Conservation (phyloP, 2,113 vertebrate genomes). For the Dromiciops gliroides region DNA sequence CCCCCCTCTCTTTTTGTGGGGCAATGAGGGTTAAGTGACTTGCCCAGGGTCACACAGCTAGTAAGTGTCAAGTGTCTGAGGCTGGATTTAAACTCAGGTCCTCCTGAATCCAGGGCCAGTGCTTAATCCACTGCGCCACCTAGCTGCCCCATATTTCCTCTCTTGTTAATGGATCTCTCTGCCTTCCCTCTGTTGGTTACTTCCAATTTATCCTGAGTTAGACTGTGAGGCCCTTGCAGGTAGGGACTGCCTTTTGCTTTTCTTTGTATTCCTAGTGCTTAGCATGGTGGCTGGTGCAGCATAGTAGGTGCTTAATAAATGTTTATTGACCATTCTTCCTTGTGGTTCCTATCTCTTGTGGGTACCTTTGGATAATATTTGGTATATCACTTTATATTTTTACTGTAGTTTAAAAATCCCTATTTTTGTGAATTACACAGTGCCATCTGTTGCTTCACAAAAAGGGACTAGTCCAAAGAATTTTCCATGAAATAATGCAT, state of each 20-base stretch:
- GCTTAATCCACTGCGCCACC: too few relatives aligned
- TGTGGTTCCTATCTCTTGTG: not conserved
- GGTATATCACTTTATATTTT: not conserved
- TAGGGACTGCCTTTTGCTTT: not conserved
- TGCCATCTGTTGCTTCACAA: not conserved
- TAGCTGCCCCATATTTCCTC: not conserved
- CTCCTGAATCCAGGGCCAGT: too few relatives aligned
- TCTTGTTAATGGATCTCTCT: not conserved
- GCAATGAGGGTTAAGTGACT: too few relatives aligned
- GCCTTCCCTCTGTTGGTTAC: not conserved
- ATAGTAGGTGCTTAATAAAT: not conserved
- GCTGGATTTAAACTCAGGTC: too few relatives aligned
- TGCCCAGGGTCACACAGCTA: too few relatives aligned
- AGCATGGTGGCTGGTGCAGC: not conserved
- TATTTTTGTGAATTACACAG: not conserved
- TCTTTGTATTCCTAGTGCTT: not conserved
- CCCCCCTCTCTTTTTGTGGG: too few relatives aligned
- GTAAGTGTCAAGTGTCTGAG: too few relatives aligned
- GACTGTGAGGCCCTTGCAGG: not conserved
- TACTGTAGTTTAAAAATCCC: not conserved
- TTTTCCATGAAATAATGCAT: not conserved
- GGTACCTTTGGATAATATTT: not conserved
- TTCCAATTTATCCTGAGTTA: not conserved
- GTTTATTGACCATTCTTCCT: not conserved
- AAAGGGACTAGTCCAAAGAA: conserved; percentile 36